phyloP scores from a whole-genome alignment of 2,113 vertebrate species.

The Mystacornis crossleyi region DNA sequence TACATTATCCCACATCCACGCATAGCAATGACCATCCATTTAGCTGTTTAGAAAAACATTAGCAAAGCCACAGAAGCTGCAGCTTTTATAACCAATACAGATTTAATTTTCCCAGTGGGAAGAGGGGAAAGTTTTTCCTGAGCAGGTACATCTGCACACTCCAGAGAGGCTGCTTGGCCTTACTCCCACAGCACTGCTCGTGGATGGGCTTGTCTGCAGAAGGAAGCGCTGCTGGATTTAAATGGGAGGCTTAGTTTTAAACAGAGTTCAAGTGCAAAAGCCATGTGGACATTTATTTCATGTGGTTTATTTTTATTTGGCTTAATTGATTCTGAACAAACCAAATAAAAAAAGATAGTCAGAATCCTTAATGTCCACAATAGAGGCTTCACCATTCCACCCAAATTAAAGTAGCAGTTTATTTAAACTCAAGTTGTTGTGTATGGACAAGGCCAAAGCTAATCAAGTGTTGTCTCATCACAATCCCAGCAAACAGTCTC shows the following conservation, averaged over 20 bases:
- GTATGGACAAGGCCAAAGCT: not conserved
- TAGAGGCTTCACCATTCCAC: not conserved
- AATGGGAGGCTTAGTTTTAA: not conserved
- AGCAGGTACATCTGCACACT: not conserved
- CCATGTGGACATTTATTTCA: not conserved
- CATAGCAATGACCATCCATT: not conserved
- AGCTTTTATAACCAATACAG: not conserved
- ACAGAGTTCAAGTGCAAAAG: not conserved
- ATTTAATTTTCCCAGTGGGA: not conserved
- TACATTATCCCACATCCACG: not conserved
- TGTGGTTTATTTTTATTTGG: not conserved
- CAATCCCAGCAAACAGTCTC: not conserved
- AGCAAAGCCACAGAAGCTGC: not conserved
- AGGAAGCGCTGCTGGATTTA: not conserved
- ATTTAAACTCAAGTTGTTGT: not conserved
- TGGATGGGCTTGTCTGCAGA: not conserved
- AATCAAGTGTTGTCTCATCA: slow-evolving; percentile 8
- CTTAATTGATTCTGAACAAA: not conserved
- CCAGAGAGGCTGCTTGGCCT: not conserved
- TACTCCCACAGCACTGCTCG: not conserved
- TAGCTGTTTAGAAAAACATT: not conserved
- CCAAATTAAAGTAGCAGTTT: not conserved
- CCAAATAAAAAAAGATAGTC: not conserved
- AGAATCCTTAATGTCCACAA: not conserved
- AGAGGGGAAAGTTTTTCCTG: not conserved